These are phyloP conservation scores for Eufriesea mexicana DNA, from an alignment of 1,140 invertebrate genomes.

Conservation along the genomic window DNA sequence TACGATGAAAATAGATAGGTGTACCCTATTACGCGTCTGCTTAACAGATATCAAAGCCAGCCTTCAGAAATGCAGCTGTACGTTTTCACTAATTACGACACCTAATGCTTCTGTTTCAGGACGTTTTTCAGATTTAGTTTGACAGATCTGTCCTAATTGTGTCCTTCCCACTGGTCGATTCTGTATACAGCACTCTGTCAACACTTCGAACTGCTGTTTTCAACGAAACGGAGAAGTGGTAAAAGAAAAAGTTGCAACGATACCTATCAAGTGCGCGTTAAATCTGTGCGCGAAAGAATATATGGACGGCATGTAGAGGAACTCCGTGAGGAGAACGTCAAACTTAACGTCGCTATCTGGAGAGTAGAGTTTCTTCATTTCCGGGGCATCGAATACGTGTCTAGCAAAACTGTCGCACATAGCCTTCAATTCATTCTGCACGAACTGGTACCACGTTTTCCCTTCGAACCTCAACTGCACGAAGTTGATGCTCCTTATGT, in stretches of 20 bases:
- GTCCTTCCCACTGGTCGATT: no score
- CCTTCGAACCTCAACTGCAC: not conserved
- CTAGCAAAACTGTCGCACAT: not conserved
- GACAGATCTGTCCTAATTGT: no score
- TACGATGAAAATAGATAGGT: no score
- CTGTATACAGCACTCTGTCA: no score
- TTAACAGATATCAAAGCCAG: no score
- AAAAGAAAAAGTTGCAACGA: no score
- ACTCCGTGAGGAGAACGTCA: constrained; percentile 64
- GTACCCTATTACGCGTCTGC: no score
- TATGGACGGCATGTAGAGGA: constrained; percentile 3
- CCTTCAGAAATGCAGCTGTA: no score
- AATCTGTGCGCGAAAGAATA: constrained; percentile 60
- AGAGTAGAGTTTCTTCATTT: constrained; percentile 61
- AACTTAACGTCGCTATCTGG: constrained; percentile 58
- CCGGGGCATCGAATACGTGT: constrained; percentile 41
- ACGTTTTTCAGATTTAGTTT: no score
- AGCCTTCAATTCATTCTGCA: accelerated
- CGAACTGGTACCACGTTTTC: not conserved
- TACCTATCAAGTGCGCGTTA: constrained; percentile 68
- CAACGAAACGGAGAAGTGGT: no score
- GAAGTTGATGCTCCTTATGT: not conserved
- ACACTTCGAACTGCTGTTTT: not conserved
- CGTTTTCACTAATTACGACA: no score
- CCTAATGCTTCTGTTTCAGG: no score